Evolutionary conservation across 1,140 invertebrate species (phyloP), one percentile per base, ranked within the genome.

Genomic region (Drosophila novamexicana): DNA sequence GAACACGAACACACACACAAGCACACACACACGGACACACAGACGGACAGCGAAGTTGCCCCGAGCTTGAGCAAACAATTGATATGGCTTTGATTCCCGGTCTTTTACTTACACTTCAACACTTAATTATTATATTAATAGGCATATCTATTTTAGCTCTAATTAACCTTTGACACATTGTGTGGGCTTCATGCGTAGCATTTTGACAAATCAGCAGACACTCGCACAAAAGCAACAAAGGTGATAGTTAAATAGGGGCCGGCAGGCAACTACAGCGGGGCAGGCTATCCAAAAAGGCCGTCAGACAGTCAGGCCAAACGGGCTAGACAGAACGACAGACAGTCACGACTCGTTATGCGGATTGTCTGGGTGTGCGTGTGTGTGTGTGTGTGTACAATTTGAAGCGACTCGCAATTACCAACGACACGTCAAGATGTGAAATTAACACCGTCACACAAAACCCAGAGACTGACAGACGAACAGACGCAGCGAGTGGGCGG

Each of bases 391-490:
- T 65, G 59, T 89, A 88, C 84, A 89, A 80, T 89, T 84, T 89
- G 66, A 78, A 81, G 84, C 84, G 82, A 84, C 80, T 89, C 80
- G 77, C 84, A 89, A 89, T 89, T 89, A 90, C 84, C 84, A 89
- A 90, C 84, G 77, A 89, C 84, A 89, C 84, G 84, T 89, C 84
- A 89, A 89, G 84, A 90, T 89, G 84, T 84, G 84, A 89, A 89
- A 89, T 89, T 89, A 89, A 89, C 84, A 89, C 84, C 84, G 84
- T 88, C 84, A 89, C 84, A 84, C 84, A 86, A 82, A 61, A 54
- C 79, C 53, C 77, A 59, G 54, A 63, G 52, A 50, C 67, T 62
- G 75, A 53, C 59, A 54, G 52, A 53, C 50, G 57, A 47, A 50
- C 66, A 54, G 47, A 18, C 45, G 7, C 22, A 14, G 42, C 22